Evolutionary conservation across 2,113 vertebrate genomes (phyloP), one percentile per base, ranked within the genome.

Genomic region (Brachionichthys hirsutus): DNA sequence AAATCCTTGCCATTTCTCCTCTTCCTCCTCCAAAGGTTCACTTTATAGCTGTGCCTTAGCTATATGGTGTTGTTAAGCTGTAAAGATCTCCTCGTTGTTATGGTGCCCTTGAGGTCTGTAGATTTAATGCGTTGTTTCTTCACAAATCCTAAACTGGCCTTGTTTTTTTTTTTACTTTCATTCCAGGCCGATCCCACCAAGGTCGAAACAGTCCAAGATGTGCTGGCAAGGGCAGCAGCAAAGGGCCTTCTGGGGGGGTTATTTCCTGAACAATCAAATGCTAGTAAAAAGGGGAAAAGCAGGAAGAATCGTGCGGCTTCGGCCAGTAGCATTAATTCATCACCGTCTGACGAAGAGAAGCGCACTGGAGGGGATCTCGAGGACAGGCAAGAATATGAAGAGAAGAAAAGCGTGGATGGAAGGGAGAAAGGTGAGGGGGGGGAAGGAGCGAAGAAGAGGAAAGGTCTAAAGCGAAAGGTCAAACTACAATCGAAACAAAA

Each of bases 221-320:
- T 89, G 52, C 61, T 89, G 66, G 86, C 85, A 1, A 76, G 85
- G 65, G 88, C 88, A 1, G 82, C 65, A 0, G 88, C 88, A 1
- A 87, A 88, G 46, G 88, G 87, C 17, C 85, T 95, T 1, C 75
- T 94, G 66, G 88, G 86, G 0, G 89, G 85, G 42, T 76, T 89
- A 15, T 59, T 81, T 52, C 30, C 84, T 20, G 86, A 80, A 50
- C 88, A 89, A 66, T 54, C 87, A 20, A 85, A 87, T 57, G n/a
- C 43, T 1, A 35, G 20, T 12, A 83, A 82, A 53, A 84, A 80
- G 56, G 50, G 34, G 13, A 85, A 76, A 67, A 64, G 56, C 48
- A 85, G 38, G 64, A 86, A 78, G 66, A 80, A 54, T 34, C 55
- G 13, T 4, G 20, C 0, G 1, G 17, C 58, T 24, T 75, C 74